These are phyloP conservation scores for Trigoniulus corallinus DNA, from an alignment of 1,140 invertebrate species.

Conservation along the genomic window DNA sequence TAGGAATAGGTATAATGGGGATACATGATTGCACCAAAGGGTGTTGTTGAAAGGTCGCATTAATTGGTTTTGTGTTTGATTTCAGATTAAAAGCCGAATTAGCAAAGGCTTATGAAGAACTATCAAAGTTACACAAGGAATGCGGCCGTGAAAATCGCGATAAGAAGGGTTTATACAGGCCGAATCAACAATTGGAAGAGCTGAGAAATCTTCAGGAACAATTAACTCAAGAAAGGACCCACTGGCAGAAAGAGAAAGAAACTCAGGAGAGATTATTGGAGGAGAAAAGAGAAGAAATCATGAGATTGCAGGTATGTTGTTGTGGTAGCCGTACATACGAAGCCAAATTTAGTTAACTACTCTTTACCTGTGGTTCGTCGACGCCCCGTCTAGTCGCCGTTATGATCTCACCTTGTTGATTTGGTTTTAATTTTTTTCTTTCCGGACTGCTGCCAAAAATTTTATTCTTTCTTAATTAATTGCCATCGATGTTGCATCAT, in stretches of 20 bases:
- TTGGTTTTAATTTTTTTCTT: too few species aligned
- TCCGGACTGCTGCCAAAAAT: too few species aligned
- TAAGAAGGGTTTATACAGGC: slow-evolving; percentile 34
- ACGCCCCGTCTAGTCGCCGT: too few species aligned
- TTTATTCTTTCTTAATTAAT: too few species aligned
- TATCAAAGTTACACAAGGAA: slow-evolving; percentile 11
- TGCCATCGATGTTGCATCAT: too few species aligned
- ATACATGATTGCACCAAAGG: too few species aligned
- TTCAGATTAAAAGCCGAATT: slow-evolving; percentile 44
- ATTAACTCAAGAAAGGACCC: slow-evolving; percentile 58
- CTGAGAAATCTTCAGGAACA: slow-evolving; percentile 53
- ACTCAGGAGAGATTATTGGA: slow-evolving; percentile 39
- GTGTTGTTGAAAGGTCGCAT: too few species aligned
- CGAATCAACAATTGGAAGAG: slow-evolving; percentile 54
- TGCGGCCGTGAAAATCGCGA: slow-evolving; percentile 11
- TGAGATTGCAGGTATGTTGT: slow-evolving; percentile 30
- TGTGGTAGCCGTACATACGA: background rate
- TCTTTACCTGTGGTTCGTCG: too few species aligned
- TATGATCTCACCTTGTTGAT: too few species aligned
- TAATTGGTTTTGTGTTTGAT: too few species aligned
- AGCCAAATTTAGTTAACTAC: background rate
- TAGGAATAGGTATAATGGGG: too few species aligned
- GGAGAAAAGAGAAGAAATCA: slow-evolving; percentile 40
- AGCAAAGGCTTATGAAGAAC: slow-evolving; percentile 28
- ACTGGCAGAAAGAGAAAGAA: slow-evolving; percentile 44